These are phyloP conservation scores for Nasonia oneida DNA, from an alignment of 2,888 invertebrate genomes.

Conservation along the genomic window DNA sequence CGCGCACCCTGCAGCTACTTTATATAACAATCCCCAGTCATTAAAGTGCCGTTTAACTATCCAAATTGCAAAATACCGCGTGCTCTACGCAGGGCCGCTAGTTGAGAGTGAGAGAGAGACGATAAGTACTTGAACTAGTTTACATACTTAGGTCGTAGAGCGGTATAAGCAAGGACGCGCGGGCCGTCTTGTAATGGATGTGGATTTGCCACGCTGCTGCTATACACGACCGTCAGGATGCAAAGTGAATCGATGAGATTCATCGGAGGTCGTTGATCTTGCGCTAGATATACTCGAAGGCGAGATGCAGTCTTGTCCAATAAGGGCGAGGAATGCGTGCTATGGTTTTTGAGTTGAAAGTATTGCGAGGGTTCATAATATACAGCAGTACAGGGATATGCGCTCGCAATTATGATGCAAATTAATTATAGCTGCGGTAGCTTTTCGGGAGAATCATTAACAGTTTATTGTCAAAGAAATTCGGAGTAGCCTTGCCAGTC, in stretches of 20 bases:
- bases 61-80: constrained; percentile 37
- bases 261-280: constrained; percentile 41
- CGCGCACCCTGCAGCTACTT: background rate
- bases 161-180: background rate
- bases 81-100: too few species aligned
- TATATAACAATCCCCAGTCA: constrained; percentile 22
- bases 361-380: too few species aligned
- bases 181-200: background rate
- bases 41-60: constrained; percentile 33
- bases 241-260: constrained; percentile 50
- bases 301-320: background rate
- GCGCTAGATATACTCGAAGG: background rate
- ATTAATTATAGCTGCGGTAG: too few species aligned
- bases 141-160: constrained; percentile 14
- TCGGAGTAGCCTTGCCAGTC: too few species aligned
- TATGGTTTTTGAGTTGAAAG: too few species aligned
- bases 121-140: constrained; percentile 52
- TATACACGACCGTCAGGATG: background rate
- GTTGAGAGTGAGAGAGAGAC: background rate
- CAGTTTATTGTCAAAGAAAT: too few species aligned
- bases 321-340: background rate
- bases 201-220: background rate
- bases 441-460: too few species aligned
- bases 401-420: too few species aligned
- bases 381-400: too few species aligned